Base-by-base conservation (phyloP, 2,888 invertebrate genomes). In the Pteria penguin region DNA sequence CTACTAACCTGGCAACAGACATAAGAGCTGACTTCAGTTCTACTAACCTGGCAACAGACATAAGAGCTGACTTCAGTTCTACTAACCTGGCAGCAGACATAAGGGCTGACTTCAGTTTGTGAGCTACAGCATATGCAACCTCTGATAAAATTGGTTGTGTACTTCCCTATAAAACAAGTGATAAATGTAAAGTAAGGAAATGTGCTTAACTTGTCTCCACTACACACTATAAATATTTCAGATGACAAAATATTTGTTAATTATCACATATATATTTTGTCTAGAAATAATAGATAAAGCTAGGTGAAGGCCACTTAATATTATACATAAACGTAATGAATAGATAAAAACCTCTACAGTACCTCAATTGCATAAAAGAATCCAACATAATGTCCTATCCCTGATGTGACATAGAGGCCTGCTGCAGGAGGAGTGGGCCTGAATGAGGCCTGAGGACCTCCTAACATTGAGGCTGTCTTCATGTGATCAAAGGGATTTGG, bases 61-160 rank as follows among this genome's bases (percentile, higher is more conserved):
- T 88, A 4, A 93, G 81, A n/a, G n/a, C n/a, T n/a, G n/a, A n/a
- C n/a, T n/a, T n/a, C n/a, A n/a, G n/a, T n/a, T n/a, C n/a, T n/a
- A 58, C 77, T 82, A 84, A 93, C 92, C 92, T 92, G 55, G 93
- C 92, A 75, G 93, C 93, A 73, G 91, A 92, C 81, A 93, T 88
- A 4, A 93, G 81, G 22, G 93, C 93, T 74, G 92, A 92, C 90
- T 96, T 96, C 32, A 93, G 85, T 78, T 96, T 97, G 89, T 95
- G 96, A 1, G 97, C 97, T 66, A 98, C 96, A 70, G 96, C 97
- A 90, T 96, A 95, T 0, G 97, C 97, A n/a, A 98, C 97, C 91
- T 98, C 97, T 67, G 96, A 95, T 18, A 98, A 93, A 18, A 96
- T 94, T 0, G 96, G 96, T 33, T 96, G 96, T 24, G 95, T 94